Evolutionary conservation across 92 coral and sea anemone genomes (phyloP), one percentile per base, ranked within the genome.

Genomic region (Parazoanthus swiftii): DNA sequence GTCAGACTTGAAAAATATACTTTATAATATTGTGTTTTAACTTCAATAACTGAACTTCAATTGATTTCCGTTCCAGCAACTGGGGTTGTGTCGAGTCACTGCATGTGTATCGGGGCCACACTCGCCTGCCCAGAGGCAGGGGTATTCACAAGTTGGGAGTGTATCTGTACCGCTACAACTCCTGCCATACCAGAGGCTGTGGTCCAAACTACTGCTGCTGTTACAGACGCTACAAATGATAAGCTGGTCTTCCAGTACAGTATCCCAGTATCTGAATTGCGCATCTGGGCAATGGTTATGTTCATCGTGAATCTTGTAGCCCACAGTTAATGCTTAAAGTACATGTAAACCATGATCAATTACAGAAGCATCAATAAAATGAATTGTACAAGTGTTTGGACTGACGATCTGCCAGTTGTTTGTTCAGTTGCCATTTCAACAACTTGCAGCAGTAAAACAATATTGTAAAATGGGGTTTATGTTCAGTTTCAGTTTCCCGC

Each of bases 181-280:
- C 85, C 18, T 89, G 91, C 36, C n/a, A 85, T 36, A 26, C 70
- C 0, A 33, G 11, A 25, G 79, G 89, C 4, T 89, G 91, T 76
- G 91, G 91, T n/a, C 91, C 89, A 8, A 73, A 74, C 89, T 74
- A 74, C 85, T 86, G 89, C 71, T 86, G 89, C 89, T 86, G 71
- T 59, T 18, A 25, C 80, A 48, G 76, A 11, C 65, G 77, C 46
- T 54, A 26, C 71, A 48, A 51, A 56, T 54, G 38, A 56, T 25
- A 6, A 37, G 16, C 86, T 81, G 44, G 21, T 81, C n/a, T 20
- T 63, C 25, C 70, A 21, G 70, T 26, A 63, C n/a, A 63, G 16
- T 14, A 11, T 18, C 68, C 21, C 42, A 42, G 42, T 75, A 43
- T 15, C 48, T 23, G 79, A 75, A 42, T 15, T 20, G n/a, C 14